Evolutionary conservation across 2,888 invertebrate species (phyloP).

Genomic region (Megaustenia siamemsis): DNA sequence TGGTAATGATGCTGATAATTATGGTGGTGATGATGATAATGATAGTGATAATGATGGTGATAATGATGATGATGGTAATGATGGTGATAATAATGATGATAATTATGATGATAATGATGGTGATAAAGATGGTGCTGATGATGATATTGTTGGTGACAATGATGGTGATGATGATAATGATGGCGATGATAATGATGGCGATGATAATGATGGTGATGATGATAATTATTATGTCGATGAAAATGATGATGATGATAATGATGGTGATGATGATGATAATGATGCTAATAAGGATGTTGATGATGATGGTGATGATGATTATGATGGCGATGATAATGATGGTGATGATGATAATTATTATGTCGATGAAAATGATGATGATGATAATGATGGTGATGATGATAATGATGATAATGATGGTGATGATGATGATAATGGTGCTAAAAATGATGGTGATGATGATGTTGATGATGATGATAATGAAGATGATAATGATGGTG

Average conservation of each 20-base stretch:
- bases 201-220: not conserved
- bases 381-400: constrained; percentile 54
- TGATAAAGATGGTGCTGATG: constrained; percentile 32
- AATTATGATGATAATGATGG: constrained; percentile 38
- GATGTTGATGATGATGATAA: constrained; percentile 16
- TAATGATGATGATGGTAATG: constrained; percentile 10
- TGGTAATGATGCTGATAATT: not conserved
- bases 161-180: constrained; percentile 37
- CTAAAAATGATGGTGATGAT: constrained; percentile 41
- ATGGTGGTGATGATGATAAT: not conserved
- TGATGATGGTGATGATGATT: not conserved
- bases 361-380: no score
- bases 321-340: no score
- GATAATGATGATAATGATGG: constrained; percentile 54
- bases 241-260: constrained; percentile 45
- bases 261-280: constrained; percentile 48
- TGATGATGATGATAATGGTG: constrained; percentile 42
- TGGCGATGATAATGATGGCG: constrained; percentile 30
- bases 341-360: no score
- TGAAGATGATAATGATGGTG: constrained; percentile 1
- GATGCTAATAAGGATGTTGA: constrained; percentile 43
- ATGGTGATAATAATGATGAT: constrained; percentile 32
- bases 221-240: not conserved
- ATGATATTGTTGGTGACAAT: constrained; percentile 29
- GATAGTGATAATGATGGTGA: constrained; percentile 13